These are phyloP conservation scores for Latrodectus geometricus DNA, from an alignment of 1,140 invertebrate genomes.

Conservation along the genomic window DNA sequence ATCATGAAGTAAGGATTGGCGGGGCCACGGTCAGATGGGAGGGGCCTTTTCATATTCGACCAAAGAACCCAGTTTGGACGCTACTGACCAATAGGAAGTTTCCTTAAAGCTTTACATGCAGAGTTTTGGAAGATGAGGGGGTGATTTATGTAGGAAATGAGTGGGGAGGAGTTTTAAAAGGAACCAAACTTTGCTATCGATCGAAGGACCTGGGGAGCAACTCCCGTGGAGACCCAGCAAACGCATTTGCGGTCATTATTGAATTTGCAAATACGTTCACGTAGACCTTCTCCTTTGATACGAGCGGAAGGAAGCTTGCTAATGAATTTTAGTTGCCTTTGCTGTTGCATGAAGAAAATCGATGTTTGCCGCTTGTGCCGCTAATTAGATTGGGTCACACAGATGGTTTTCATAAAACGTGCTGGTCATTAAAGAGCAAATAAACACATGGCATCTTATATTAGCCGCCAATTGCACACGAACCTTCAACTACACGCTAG, in stretches of 20 bases:
- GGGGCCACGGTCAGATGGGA: constrained; percentile 34
- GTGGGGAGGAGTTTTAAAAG: constrained; percentile 60
- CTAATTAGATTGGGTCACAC: constrained; percentile 61
- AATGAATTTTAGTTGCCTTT: constrained; percentile 61
- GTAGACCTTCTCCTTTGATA: constrained; percentile 53
- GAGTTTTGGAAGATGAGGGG: constrained; percentile 35
- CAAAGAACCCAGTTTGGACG: constrained; percentile 56
- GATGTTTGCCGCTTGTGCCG: constrained; percentile 51
- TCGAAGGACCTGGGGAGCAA: constrained; percentile 40
- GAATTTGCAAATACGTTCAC: constrained; percentile 61
- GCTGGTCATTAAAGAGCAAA: constrained; percentile 60
- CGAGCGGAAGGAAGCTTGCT: constrained; percentile 31
- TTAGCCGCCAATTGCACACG: constrained; percentile 17
- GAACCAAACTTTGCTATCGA: constrained; percentile 58
- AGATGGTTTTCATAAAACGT: constrained; percentile 62
- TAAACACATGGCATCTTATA: constrained; percentile 59
- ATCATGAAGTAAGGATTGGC: constrained; percentile 44
- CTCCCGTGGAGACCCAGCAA: constrained; percentile 44
- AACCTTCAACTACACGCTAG: neutral
- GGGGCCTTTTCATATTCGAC: constrained; percentile 55
- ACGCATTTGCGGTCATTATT: constrained; percentile 57
- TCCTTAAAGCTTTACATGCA: constrained; percentile 32
- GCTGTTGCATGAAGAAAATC: constrained; percentile 59
- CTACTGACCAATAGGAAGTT: constrained; percentile 58
- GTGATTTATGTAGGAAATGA: constrained; percentile 55